Evolutionary conservation across 1,140 invertebrate genomes (phyloP).

Genomic region (Delia radicum): DNA sequence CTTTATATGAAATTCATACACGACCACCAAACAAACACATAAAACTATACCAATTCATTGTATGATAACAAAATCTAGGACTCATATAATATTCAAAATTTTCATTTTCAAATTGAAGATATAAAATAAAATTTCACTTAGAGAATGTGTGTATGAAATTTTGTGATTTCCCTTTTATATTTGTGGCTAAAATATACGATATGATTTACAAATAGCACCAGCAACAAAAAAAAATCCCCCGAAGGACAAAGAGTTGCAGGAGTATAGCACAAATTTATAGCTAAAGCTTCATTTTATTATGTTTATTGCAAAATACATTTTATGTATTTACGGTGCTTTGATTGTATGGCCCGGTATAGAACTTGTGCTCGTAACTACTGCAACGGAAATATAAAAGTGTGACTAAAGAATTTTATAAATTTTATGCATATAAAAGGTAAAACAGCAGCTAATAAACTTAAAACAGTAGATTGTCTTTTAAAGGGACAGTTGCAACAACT

Average conservation of each 20-base stretch:
- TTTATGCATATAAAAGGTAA: background rate
- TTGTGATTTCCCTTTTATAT: slow-evolving; percentile 30
- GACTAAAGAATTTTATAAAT: slow-evolving; percentile 27
- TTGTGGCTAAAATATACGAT: slow-evolving; percentile 22
- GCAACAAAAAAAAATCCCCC: background rate
- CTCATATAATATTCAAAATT: slow-evolving; percentile 29
- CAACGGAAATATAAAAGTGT: slow-evolving; percentile 27
- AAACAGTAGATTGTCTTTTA: no score
- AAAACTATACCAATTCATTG: background rate
- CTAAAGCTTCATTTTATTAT: background rate
- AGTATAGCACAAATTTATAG: background rate
- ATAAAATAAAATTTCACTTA: slow-evolving; percentile 27
- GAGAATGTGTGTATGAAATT: slow-evolving; percentile 17
- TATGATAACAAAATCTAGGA: background rate
- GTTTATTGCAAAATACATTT: background rate
- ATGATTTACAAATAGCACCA: background rate
- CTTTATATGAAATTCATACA: background rate
- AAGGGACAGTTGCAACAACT: no score
- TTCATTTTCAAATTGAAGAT: slow-evolving; percentile 28
- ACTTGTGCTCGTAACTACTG: background rate
- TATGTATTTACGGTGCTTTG: no score
- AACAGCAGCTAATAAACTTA: no score
- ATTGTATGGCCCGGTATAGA: no score
- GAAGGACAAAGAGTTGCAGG: background rate
- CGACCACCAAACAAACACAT: background rate